Conservation (phyloP, 2,797 vertebrate genomes). For the Diceros bicornis region DNA sequence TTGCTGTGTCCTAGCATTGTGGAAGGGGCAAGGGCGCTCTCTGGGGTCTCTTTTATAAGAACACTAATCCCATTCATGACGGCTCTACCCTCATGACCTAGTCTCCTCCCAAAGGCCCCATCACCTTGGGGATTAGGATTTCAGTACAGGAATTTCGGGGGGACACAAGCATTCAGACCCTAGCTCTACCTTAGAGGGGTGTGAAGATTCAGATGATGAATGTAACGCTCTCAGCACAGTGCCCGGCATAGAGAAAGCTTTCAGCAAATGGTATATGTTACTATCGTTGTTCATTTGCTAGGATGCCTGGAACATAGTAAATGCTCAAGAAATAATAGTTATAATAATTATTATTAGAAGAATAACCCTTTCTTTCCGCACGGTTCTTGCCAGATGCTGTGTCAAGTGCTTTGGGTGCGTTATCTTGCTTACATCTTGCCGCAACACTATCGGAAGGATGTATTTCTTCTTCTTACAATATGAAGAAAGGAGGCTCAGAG, state of each 20-base stretch:
- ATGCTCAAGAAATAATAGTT: neutral
- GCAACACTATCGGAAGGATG: accelerated
- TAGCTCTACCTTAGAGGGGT: neutral
- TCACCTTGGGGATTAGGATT: neutral
- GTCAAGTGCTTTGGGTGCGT: accelerated
- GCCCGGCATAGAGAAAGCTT: neutral
- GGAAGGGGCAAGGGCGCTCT: accelerated
- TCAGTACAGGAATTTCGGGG: neutral
- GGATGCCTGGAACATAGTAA: neutral
- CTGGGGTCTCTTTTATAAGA: neutral
- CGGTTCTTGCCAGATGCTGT: neutral
- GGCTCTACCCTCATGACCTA: neutral
- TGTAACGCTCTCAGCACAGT: neutral
- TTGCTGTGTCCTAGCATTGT: neutral
- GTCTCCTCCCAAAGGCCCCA: neutral
- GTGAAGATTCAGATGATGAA: too few species aligned
- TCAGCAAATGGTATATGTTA: neutral
- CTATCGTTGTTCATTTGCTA: neutral
- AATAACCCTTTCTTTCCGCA: neutral
- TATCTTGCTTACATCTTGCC: neutral
- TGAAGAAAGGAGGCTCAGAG: neutral
- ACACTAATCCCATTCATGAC: neutral
- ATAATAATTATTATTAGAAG: too few species aligned
- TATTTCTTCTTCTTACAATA: neutral
- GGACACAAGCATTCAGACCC: neutral